Evolutionary conservation across 2,797 vertebrate genomes (phyloP), one percentile per base, ranked within the genome.

Genomic region (Tamandua tetradactyla): DNA sequence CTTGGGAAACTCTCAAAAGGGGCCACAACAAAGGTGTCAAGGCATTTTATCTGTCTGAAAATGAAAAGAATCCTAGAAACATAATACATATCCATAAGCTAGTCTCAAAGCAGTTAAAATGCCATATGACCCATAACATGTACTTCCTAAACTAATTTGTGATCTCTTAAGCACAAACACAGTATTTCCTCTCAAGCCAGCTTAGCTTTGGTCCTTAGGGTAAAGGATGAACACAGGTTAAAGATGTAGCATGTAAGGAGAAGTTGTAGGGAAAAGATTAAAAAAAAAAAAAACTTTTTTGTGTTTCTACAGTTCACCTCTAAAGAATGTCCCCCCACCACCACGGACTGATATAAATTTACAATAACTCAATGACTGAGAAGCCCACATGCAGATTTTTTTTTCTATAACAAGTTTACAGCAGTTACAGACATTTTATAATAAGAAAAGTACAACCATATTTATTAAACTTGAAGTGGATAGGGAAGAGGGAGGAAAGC

Each of bases 401-500:
- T 72, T 86, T 94, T 92, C 82, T 94, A 93, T 96, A 96, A 91
- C 94, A 91, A 75, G 96, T 94, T 93, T 96, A 97, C 95, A 97
- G 97, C 97, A 97, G 97, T 95, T 97, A 96, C 98, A 97, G 98
- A 97, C 97, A 96, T 97, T 95, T 97, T 91, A 87, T 93, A 95
- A 69, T 89, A 95, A 91, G 93, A 95, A 96, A 97, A 94, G 92
- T 89, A 96, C 82, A 93, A 94, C 94, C 94, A 81, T 93, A 94
- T 94, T 96, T 88, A 96, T 96, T 94, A 92, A 95, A 81, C 94
- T 94, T 13, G 59, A 94, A 83, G 79, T 66, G 84, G 91, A 69
- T 6, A 91, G 84, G 93, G 64, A 47, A 42, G 68, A 57, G 61
- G 66, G 55, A 89, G 75, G 85, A 76, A 93, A 92, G 94, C 94